Evolutionary conservation across 2,113 vertebrate genomes (phyloP), one percentile per base, ranked within the genome.

Genomic region (Patagioenas fasciata): DNA sequence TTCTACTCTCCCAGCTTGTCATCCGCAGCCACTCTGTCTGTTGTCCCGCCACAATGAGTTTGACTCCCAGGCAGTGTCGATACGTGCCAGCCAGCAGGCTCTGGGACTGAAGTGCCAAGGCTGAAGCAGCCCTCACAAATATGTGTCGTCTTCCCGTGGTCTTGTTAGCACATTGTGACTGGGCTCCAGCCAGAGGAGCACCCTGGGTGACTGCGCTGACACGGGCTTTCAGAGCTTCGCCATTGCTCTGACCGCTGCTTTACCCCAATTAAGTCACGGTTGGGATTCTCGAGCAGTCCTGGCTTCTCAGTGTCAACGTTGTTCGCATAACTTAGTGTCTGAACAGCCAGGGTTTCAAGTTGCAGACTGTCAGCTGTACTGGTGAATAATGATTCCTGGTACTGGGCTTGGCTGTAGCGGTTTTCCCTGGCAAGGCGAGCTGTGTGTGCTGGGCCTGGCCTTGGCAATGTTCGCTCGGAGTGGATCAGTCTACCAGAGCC

Each of bases 261-360:
- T 89, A 97, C 96, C 97, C 96, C 95, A 97, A 96, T 97, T 97
- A 97, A 94, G 64, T 69, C 7, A 11, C 21, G 1, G 75, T 32
- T 74, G 86, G 80, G 90, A 95, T 93, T 90, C 81, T 95, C 2
- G 1, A 74, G 93, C 80, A 18, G 79, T 26, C 14, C 79, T 40
- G 60, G 64, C 80, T 91, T 91, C 88, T 72, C 91, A 12, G 13
- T 26, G 65, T 54, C 18, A 0, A 4, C 8, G 24, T 81, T 83
- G 61, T 57, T 95, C 31, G 1, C 90, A 36, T 79, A 69, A 26
- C 71, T 93, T 25, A 0, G 60, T 87, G 71, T 86, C 84, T 80
- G 61, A 80, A 10, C 62, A 48, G 73, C 28, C 80, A 53, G 70
- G 79, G 20, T 31, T 70, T 69, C 6, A 2, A 16, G 66, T 60